Percentiles rank a stretch among this genome's conserved stretches.
phyloP scores from a whole-genome alignment of 2,888 invertebrate genomes.

The Rhimphoctona megacephalus region DNA sequence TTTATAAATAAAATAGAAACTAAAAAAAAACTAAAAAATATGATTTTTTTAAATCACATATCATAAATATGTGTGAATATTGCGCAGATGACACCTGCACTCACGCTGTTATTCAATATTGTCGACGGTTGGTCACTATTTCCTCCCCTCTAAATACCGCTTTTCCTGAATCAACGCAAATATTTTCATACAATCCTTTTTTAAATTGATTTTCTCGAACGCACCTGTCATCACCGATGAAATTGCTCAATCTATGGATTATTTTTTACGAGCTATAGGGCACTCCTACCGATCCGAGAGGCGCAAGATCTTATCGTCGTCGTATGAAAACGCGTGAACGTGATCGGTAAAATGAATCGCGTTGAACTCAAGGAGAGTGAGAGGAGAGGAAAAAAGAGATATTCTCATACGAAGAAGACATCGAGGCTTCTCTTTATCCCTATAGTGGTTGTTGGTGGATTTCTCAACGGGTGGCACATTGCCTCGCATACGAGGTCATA shows the following conservation, averaged over 20 bases:
- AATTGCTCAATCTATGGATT: slow-evolving; percentile 16
- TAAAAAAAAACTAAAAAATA: neutral
- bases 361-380: neutral
- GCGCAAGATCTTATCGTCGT: slow-evolving; percentile 23
- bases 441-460: slow-evolving; percentile 27
- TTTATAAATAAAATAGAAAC: neutral
- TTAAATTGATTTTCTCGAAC: neutral
- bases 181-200: neutral
- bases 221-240: neutral
- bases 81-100: neutral
- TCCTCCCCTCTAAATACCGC: neutral
- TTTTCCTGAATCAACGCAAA: neutral
- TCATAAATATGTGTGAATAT: neutral
- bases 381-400: neutral
- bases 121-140: neutral
- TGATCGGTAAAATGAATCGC: slow-evolving; percentile 41
- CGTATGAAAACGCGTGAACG: slow-evolving; percentile 42
- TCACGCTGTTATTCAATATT: neutral
- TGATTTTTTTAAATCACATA: neutral
- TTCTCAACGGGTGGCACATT: slow-evolving; percentile 50
- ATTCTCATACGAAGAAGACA: slow-evolving; percentile 16
- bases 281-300: neutral
- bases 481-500: slow-evolving; percentile 65
- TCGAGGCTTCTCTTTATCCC: slow-evolving; percentile 23
- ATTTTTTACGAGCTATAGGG: slow-evolving; percentile 30